Evolutionary conservation across 2,113 vertebrate species (phyloP).

Genomic region (Notechis scutatus): DNA sequence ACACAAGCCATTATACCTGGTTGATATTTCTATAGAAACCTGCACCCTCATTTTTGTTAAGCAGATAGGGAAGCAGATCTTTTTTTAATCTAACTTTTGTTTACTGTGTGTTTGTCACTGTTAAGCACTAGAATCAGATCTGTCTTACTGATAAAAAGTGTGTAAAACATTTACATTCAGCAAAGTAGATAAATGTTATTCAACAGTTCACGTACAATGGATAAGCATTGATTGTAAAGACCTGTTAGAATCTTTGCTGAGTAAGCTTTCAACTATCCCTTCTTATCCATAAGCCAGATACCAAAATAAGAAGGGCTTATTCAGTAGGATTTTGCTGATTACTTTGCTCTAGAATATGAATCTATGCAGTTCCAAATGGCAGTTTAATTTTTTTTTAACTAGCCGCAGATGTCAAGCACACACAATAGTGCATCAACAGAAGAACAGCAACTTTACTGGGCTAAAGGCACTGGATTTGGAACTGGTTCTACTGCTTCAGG

Average conservation of each 20-base stretch:
- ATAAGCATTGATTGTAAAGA: not conserved
- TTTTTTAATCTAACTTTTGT: not conserved
- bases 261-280: not conserved
- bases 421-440: constrained; percentile 85
- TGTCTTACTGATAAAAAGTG: not conserved
- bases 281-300: not conserved
- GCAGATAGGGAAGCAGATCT: not conserved
- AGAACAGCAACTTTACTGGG: constrained; percentile 98
- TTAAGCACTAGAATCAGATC: not conserved
- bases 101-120: not conserved
- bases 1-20: not conserved
- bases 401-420: constrained; percentile 89
- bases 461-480: constrained; percentile 97
- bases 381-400: constrained; percentile 18
- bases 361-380: not conserved
- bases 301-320: not conserved
- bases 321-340: not conserved
- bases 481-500: constrained; percentile 97
- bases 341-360: not conserved
- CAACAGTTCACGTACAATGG: not conserved
- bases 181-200: not conserved
- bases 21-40: not conserved
- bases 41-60: not conserved
- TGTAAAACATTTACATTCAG: not conserved
- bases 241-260: not conserved